Base-by-base conservation (phyloP, 2,797 vertebrate genomes). In the Spea hammondii region DNA sequence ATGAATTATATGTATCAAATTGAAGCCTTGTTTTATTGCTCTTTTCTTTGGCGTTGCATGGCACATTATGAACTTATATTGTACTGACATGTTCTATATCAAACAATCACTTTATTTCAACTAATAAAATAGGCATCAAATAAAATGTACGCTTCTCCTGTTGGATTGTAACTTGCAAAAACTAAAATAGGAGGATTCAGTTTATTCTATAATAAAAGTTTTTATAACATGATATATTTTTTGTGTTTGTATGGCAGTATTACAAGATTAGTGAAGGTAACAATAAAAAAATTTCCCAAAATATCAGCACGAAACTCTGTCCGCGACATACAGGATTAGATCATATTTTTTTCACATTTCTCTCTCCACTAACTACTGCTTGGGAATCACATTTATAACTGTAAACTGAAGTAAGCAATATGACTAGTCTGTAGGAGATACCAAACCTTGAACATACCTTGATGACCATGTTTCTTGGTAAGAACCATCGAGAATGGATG, bases 321-420 rank as follows among this genome's bases (percentile, higher is more conserved):
- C 51, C 6, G 51, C 51, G 1, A 7, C 51, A 7, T 11, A 7
- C 51, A 53, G 6, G 6, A 53, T 7, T 53, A 53, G 10, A 53
- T 53, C 51, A 53, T 53, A 53, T 53, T 7, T 6, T 53, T 53
- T 53, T 11, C 10, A 53, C 10, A 11, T 53, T 53, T 7, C 10
- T 53, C 51, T 78, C 71, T 71, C 68, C n/a, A 71, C 12, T 44
- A 6, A 66, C 9, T 17, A 64, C 4, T 74, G 4, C n/a, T 62
- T 57, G 60, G 46, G 74, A 79, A 79, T 69, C 46, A 65, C 53
- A 51, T 51, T 68, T 70, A 17, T 53, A 53, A 8, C 13, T 68
- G 66, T 70, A 57, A 74, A 74, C 49, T 47, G 55, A 74, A 74
- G n/a, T n/a, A n/a, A 79, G 74, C 78, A 74, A 79, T 79, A 70